A percentile compares a stretch with the other conserved stretches of the same genome.
phyloP scores from a whole-genome alignment of 1,140 invertebrate species.

The Asbolus verrucosus region DNA sequence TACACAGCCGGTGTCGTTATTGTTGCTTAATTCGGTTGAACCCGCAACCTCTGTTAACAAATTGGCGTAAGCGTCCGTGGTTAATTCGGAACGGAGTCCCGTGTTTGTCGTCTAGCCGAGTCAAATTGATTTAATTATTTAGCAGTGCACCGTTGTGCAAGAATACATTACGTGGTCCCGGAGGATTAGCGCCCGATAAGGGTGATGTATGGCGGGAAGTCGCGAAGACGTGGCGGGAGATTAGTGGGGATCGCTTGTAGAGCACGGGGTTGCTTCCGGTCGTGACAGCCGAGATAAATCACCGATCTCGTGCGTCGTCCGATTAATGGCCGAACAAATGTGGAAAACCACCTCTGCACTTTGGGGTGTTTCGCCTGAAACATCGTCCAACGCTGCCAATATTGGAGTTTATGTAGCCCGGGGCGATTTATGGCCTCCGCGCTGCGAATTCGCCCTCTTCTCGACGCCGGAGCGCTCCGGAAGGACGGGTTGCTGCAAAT shows the following conservation, averaged over 20 bases:
- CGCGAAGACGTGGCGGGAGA: conserved; percentile 62
- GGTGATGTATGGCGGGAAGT: conserved; percentile 61
- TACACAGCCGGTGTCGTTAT: conserved; percentile 1
- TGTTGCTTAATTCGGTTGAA: conserved; percentile 24
- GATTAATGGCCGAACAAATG: conserved; percentile 65
- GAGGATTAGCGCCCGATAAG: conserved; percentile 54
- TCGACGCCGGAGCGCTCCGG: conserved; percentile 17
- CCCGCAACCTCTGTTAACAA: conserved; percentile 48
- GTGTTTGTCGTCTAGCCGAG: conserved; percentile 28
- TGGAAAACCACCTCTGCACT: conserved; percentile 61
- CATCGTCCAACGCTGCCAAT: conserved; percentile 45
- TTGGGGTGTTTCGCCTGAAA: conserved; percentile 50
- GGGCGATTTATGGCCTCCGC: conserved; percentile 33
- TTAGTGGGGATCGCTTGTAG: conserved; percentile 63
- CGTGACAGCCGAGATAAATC: conserved; percentile 64
- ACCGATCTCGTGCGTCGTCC: conserved; percentile 57
- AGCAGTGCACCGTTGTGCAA: conserved; percentile 39
- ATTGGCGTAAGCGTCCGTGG: conserved; percentile 38
- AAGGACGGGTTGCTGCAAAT: conserved; percentile 7
- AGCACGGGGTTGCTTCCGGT: conserved; percentile 63
- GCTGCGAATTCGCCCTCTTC: conserved; percentile 13
- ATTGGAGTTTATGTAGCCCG: conserved; percentile 36
- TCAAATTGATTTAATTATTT: conserved; percentile 51
- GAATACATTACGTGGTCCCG: conserved; percentile 48
- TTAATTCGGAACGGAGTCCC: conserved; percentile 23